These are phyloP conservation scores for Stenopsyche tienmushanensis DNA, from an alignment of 1,140 invertebrate genomes.

Conservation along the genomic window DNA sequence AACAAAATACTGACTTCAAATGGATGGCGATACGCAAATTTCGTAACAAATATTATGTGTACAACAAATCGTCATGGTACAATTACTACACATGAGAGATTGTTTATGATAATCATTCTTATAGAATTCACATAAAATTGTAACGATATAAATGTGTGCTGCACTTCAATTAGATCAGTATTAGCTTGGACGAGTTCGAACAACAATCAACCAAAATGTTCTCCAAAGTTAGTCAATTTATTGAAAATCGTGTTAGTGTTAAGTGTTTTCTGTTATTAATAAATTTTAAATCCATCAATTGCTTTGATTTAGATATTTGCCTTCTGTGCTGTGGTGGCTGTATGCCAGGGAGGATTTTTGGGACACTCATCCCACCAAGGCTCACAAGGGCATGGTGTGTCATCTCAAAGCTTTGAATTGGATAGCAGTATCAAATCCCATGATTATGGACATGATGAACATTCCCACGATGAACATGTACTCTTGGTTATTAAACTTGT, in stretches of 20 bases:
- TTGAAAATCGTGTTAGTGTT: neutral
- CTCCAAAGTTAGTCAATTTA: constrained; percentile 7
- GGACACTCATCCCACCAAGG: constrained; percentile 7
- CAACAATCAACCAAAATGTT: constrained; percentile 22
- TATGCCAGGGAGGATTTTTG: constrained; percentile 6
- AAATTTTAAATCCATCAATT: too few relatives aligned
- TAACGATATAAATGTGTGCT: too few relatives aligned
- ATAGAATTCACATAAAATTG: too few relatives aligned
- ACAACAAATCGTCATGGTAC: too few relatives aligned
- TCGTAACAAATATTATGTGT: too few relatives aligned
- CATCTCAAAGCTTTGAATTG: constrained; percentile 10
- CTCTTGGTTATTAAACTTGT: neutral
- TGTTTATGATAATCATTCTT: too few relatives aligned
- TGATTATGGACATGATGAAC: constrained; percentile 1
- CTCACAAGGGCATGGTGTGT: constrained; percentile 17
- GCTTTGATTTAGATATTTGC: constrained; percentile 3
- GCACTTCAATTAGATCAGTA: neutral
- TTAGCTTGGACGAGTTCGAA: too few relatives aligned
- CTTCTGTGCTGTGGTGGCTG: neutral
- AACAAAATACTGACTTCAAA: too few relatives aligned
- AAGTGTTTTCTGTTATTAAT: too few relatives aligned
- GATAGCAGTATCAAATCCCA: constrained; percentile 8
- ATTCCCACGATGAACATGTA: constrained; percentile 15
- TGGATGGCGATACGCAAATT: too few relatives aligned
- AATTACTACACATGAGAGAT: too few relatives aligned